A percentile compares a stretch with the other conserved stretches of the same genome.
These are phyloP conservation scores for Melanargia galathea DNA, from an alignment of 2,888 invertebrate genomes.

Conservation along the genomic window DNA sequence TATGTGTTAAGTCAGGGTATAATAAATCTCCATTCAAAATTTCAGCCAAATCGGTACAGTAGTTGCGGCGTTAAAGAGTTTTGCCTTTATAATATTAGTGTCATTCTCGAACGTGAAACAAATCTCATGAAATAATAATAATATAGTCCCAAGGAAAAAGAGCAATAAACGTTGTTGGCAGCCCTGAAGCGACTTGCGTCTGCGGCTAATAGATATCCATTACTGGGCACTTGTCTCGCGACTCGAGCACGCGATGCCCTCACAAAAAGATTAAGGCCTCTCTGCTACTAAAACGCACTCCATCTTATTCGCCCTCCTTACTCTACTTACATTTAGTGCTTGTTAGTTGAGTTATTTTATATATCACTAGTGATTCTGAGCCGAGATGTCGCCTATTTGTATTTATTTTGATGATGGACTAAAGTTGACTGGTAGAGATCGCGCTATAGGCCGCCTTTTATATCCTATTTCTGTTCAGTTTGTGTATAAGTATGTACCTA, in stretches of 20 bases:
- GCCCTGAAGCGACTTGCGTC: slow-evolving; percentile 51
- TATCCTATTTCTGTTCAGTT: too few relatives aligned
- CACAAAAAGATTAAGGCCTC: slow-evolving; percentile 43
- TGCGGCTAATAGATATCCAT: slow-evolving; percentile 75
- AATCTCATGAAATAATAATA: too few relatives aligned
- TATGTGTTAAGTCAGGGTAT: too few relatives aligned
- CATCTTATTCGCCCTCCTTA: slow-evolving; percentile 31
- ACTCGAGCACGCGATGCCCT: slow-evolving; percentile 54
- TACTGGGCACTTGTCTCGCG: slow-evolving; percentile 68
- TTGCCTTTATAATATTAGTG: too few relatives aligned
- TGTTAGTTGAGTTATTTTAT: slow-evolving; percentile 7
- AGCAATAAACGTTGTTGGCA: slow-evolving; percentile 38
- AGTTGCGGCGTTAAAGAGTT: too few relatives aligned
- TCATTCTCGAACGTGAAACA: too few relatives aligned
- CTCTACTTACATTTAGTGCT: slow-evolving; percentile 16
- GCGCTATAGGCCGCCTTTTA: too few relatives aligned
- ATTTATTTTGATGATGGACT: neutral
- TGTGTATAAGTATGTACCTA: too few relatives aligned
- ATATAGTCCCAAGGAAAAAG: too few relatives aligned
- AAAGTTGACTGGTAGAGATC: too few relatives aligned
- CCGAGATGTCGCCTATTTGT: neutral
- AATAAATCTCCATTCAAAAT: too few relatives aligned
- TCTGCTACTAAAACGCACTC: slow-evolving; percentile 38
- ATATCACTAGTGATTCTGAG: neutral
- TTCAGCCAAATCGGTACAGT: too few relatives aligned